Evolutionary conservation across 64 coral and sea anemone species (phyloP), one percentile per base, ranked within the genome.

Genomic region (Anthopleura sola): DNA sequence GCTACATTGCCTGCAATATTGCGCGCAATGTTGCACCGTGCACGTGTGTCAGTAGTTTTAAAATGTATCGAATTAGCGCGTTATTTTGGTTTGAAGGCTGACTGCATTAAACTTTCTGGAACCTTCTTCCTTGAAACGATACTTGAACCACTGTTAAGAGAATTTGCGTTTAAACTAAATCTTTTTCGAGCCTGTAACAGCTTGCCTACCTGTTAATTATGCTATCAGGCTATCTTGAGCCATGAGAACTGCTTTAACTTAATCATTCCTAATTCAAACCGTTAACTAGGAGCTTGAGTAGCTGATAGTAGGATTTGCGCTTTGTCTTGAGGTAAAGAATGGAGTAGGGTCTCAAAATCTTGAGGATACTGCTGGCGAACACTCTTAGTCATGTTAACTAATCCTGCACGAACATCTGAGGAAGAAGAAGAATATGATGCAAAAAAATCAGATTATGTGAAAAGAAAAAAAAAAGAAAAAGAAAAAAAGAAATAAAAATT

Each of bases 351-450:
- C 48, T 95, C 86, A 55, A 95, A 95, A 55, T 92, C 91, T 92
- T 95, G 86, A n/a, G 94, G 94, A 34, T 87, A 95, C 36, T 95
- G 90, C 11, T 92, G 90, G 14, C 87, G 86, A 24, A 95, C 85
- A 39, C 78, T 92, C 68, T 88, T 81, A 36, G 87, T 86, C 87
- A 95, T 89, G 56, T 88, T 95, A 18, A 95, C 33, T 62, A 95
- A 74, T 36, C 94, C 94, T 13, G 68, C 76, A 75, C 94, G 94
- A 56, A 95, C 80, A 82, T 85, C 94, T 95, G 80, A 31, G 21
- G 38, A 31, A 51, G 69, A 39, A 51, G 17, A n/a, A 76, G 24
- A 74, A 9, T 71, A 24, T 48, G 32, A 62, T n/a, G 21, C 4
- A 62, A n/a, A 23, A 62, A 26, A 8, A 26, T 62, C 5, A n/a